These are phyloP conservation scores for Drosophila guanche DNA, from an alignment of 1,140 invertebrate species.

Conservation along the genomic window DNA sequence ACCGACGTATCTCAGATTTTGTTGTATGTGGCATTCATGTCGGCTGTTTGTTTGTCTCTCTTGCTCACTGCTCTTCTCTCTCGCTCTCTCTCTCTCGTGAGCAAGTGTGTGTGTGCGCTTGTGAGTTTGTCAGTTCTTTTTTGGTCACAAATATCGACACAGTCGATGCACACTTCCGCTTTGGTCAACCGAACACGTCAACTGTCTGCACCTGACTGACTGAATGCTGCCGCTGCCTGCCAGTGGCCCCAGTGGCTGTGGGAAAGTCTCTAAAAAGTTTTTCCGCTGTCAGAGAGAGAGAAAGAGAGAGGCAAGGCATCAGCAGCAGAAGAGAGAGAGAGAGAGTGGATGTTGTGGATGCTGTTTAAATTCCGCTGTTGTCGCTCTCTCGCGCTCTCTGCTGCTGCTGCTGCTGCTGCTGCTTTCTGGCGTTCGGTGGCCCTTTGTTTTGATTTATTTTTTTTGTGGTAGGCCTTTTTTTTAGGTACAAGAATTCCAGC, in stretches of 20 bases:
- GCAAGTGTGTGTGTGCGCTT: constrained; percentile 1
- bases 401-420: background rate
- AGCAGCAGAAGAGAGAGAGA: constrained; percentile 2
- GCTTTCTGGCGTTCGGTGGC: constrained; percentile 4
- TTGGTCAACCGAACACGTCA: constrained; percentile 82
- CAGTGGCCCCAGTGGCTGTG: constrained; percentile 31
- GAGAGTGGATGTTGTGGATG: constrained; percentile 67
- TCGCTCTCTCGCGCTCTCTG: constrained; percentile 16
- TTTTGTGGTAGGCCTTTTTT: constrained; percentile 60
- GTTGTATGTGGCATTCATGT: constrained; percentile 32
- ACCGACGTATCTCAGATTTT: constrained; percentile 16
- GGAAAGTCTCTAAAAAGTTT: constrained; percentile 1
- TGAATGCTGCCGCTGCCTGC: constrained; percentile 12
- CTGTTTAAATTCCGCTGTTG: constrained; percentile 36
- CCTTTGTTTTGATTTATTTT: constrained; percentile 75
- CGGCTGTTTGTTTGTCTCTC: constrained; percentile 7
- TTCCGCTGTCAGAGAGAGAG: constrained; percentile 13
- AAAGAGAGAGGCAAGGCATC: constrained; percentile 41
- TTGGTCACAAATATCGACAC: constrained; percentile 13
- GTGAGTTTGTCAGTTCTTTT: constrained; percentile 36
- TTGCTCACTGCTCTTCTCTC: constrained; percentile 5
- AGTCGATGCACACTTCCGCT: constrained; percentile 60
- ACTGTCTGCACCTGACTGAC: constrained; percentile 83
- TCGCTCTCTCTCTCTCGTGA: constrained; percentile 13
- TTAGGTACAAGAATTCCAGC: background rate